phyloP scores from a whole-genome alignment of 2,113 vertebrate species.

The Notechis scutatus region DNA sequence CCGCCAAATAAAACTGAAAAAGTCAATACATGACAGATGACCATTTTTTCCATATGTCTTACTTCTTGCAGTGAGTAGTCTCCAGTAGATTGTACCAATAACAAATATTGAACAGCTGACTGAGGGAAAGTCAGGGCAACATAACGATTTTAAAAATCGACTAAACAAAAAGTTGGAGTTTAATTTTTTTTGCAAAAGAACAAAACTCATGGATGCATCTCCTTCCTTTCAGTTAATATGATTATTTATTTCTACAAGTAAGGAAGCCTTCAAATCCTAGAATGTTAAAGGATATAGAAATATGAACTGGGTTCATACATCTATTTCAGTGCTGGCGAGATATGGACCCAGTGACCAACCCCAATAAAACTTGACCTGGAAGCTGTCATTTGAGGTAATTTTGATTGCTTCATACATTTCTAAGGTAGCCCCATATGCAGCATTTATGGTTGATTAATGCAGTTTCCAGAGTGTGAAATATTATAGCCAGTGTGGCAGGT shows the following conservation, averaged over 20 bases:
- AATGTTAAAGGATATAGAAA: background rate
- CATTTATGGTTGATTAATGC: background rate
- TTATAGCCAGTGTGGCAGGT: background rate
- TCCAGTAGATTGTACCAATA: slow-evolving; percentile 7
- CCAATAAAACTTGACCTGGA: background rate
- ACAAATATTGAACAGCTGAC: background rate
- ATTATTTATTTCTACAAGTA: background rate
- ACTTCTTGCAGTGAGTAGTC: background rate
- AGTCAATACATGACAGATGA: background rate
- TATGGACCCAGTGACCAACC: background rate
- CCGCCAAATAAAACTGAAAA: background rate
- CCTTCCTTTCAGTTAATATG: background rate
- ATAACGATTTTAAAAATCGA: background rate
- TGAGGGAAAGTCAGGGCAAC: background rate
- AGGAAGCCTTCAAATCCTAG: background rate
- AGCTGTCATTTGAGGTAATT: background rate
- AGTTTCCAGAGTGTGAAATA: background rate
- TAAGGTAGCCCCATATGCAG: background rate
- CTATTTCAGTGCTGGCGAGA: no score
- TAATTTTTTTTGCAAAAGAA: slow-evolving; percentile 37
- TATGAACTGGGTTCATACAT: background rate
- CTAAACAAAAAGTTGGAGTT: background rate
- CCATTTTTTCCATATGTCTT: background rate
- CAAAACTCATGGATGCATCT: slow-evolving; percentile 55
- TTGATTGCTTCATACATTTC: background rate